A percentile compares a stretch with the other conserved stretches of the same genome.
Conservation (phyloP, 2,888 invertebrate genomes). For the Conchocele bisecta region DNA sequence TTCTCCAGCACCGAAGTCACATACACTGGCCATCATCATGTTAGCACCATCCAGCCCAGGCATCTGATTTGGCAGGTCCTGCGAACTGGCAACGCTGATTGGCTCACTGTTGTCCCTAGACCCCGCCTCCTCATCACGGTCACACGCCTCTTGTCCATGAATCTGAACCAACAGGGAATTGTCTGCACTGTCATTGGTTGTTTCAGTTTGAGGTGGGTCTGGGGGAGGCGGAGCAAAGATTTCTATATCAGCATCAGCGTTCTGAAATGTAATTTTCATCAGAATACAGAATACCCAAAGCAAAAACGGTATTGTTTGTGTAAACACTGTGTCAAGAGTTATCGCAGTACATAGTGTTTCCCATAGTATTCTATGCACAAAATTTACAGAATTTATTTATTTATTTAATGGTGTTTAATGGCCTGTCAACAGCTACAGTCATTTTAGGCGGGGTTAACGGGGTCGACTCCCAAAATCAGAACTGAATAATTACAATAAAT, state of each 20-base stretch:
- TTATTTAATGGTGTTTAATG: too few species aligned
- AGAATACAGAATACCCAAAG: too few species aligned
- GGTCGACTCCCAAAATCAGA: too few species aligned
- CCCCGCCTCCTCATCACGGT: constrained; percentile 9
- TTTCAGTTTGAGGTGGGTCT: constrained; percentile 16
- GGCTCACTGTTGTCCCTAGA: constrained; percentile 18
- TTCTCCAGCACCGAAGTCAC: constrained; percentile 71
- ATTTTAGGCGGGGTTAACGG: too few species aligned
- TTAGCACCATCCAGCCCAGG: constrained; percentile 21
- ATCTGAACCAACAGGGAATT: constrained; percentile 1
- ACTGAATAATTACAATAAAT: too few species aligned
- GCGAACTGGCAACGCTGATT: constrained; percentile 17
- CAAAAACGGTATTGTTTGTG: too few species aligned
- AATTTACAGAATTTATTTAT: too few species aligned
- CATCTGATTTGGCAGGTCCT: constrained; percentile 27
- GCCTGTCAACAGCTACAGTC: too few species aligned
- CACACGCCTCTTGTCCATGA: constrained; percentile 9
- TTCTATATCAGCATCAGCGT: constrained; percentile 57
- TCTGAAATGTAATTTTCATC: too few species aligned
- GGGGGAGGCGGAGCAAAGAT: constrained; percentile 54
- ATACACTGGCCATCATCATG: constrained; percentile 66
- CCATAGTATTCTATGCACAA: too few species aligned
- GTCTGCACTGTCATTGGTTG: constrained; percentile 4
- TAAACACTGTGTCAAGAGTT: too few species aligned
- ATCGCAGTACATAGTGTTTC: too few species aligned